Conservation (phyloP, 2,888 invertebrate species). For the Monochamus alternatus region DNA sequence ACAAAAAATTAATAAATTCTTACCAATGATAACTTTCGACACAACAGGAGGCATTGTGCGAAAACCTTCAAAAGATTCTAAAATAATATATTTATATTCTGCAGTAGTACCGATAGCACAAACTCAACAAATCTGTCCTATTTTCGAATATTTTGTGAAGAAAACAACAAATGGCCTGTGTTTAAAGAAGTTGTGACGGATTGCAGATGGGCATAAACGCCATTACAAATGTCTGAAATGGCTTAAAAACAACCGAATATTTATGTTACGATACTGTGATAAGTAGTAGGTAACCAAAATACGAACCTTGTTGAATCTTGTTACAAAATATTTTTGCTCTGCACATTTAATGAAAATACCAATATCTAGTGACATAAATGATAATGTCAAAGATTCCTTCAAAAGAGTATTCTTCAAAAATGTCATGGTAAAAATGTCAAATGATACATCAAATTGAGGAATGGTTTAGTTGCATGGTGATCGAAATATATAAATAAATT, state of each 20-base stretch:
- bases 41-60: slow-evolving; percentile 37
- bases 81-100: slow-evolving; percentile 36
- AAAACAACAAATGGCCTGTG: slow-evolving; percentile 19
- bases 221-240: slow-evolving; percentile 21
- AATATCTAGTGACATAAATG: too few species aligned
- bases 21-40: slow-evolving; percentile 33
- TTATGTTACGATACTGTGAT: slow-evolving; percentile 10
- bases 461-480: background rate
- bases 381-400: too few species aligned
- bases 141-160: slow-evolving; percentile 35
- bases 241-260: slow-evolving; percentile 15
- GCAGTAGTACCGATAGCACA: slow-evolving; percentile 19
- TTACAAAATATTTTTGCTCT: slow-evolving; percentile 19
- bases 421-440: background rate
- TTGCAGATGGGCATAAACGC: slow-evolving; percentile 33
- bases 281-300: background rate
- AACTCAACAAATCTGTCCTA: slow-evolving; percentile 28
- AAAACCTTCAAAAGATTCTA: slow-evolving; percentile 22
- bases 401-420: background rate
- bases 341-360: background rate
- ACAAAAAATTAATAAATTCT: background rate
- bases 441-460: background rate
- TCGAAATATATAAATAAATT: background rate
- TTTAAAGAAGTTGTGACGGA: slow-evolving; percentile 24
- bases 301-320: background rate